Evolutionary conservation across 2,113 vertebrate genomes (phyloP).

Genomic region (Embiotoca jacksoni): DNA sequence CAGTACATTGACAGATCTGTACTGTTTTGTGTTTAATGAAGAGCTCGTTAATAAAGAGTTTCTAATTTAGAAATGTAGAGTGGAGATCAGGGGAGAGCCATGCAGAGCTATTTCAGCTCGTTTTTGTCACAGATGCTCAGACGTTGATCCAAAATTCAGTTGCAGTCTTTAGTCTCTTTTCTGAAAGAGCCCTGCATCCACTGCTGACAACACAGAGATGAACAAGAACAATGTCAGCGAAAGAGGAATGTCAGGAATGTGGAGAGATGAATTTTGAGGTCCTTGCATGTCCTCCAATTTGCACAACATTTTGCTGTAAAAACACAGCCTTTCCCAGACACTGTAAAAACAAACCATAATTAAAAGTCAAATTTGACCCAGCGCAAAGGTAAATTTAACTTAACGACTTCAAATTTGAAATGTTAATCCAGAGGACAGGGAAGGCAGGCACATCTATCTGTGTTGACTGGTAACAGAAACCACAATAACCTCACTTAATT

Average conservation of each 20-base stretch:
- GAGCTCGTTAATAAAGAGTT: too few relatives aligned
- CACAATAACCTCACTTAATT: background rate
- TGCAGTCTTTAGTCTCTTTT: background rate
- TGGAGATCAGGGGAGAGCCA: too few relatives aligned
- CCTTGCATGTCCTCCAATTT: background rate
- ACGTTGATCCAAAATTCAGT: background rate
- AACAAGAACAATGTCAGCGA: too few relatives aligned
- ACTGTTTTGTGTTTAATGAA: too few relatives aligned
- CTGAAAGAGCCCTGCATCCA: background rate
- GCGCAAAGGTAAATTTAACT: background rate
- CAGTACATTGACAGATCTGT: too few relatives aligned
- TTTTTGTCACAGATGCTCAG: too few relatives aligned
- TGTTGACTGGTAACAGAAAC: background rate
- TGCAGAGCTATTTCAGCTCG: too few relatives aligned
- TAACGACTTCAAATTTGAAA: background rate
- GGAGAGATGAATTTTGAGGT: background rate
- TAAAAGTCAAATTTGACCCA: too few relatives aligned
- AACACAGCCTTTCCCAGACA: background rate
- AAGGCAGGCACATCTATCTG: background rate
- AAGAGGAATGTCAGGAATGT: conserved; percentile 17
- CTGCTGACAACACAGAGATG: conserved; percentile 1
- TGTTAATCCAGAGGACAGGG: background rate
- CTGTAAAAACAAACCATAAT: too few relatives aligned
- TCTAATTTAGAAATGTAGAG: background rate
- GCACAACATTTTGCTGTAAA: background rate